Base-by-base conservation (phyloP, 1,140 invertebrate species). In the Drosophila arawakana region DNA sequence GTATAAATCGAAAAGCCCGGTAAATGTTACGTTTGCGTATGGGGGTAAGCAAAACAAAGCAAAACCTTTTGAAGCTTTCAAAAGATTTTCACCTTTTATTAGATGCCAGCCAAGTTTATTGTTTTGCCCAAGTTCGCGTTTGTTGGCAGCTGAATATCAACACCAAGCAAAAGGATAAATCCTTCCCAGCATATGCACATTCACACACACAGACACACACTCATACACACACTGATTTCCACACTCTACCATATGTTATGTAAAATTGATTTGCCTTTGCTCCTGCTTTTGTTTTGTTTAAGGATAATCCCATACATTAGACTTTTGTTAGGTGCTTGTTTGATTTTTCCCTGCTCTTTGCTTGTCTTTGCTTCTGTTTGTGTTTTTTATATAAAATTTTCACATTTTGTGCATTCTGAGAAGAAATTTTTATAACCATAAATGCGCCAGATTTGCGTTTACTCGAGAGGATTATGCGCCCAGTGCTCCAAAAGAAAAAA, bases 41-140 rank as follows among this genome's bases (percentile, higher is more conserved):
- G 18, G 18, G 35, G 50, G 8, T 58, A 65, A 30, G 25, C 25
- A 30, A 30, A 30, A 44, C 6, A 41, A 63, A 69, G 59, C 39
- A 71, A 76, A 77, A 80, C 76, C 83, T 82, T 88, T 60, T 63
- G 80, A 77, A 86, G 77, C 80, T 83, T 89, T 88, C 63, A 80
- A 80, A 89, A 88, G 83, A 83, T 88, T 88, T 88, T 83, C 83
- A 89, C 84, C 80, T 89, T 88, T 88, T 88, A 79, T 88, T 83
- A 86, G 83, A 86, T 86, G 80, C 76, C 83, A 76, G 80, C 76
- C 83, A 76, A 89, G 86, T 88, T 86, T 88, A 86, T 86, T 86
- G 82, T 88, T 88, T 86, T 79, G 49, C 76, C 68, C 76, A 82
- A 86, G 82, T 88, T 88, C 72, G 66, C 68, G 72, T 55, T 77